phyloP scores from a whole-genome alignment of 2,888 invertebrate species.

The Sthenelais limicola region DNA sequence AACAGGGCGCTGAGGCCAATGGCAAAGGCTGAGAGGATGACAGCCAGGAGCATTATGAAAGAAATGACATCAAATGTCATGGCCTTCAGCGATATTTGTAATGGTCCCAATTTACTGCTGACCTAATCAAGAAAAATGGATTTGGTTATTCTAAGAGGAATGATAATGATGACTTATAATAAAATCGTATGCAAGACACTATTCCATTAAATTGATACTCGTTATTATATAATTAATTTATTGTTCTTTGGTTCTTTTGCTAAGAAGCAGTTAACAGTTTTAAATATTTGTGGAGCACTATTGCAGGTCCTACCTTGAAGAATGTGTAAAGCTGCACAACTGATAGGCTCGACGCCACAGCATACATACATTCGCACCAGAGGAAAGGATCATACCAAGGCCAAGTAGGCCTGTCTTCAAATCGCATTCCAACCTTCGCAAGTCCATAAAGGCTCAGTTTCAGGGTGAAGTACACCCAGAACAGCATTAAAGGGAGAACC shows the following conservation, averaged over 20 bases:
- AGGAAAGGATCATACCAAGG: constrained; percentile 1
- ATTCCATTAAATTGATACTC: no score
- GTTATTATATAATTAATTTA: no score
- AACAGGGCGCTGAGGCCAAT: constrained; percentile 21
- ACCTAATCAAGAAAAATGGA: constrained; percentile 2
- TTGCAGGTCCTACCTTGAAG: constrained; percentile 26
- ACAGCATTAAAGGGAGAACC: background rate
- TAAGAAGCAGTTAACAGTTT: background rate
- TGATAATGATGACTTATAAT: no score
- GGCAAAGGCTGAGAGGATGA: constrained; percentile 35
- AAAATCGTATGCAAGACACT: no score
- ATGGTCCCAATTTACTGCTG: constrained; percentile 35
- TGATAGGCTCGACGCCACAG: constrained; percentile 20
- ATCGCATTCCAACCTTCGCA: background rate
- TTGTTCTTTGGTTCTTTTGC: background rate
- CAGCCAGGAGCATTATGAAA: constrained; percentile 26
- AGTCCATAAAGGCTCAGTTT: background rate
- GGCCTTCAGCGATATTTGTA: constrained; percentile 41
- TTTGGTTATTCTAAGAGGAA: background rate
- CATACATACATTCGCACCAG: constrained; percentile 22
- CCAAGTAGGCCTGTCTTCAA: background rate
- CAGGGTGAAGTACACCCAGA: constrained; percentile 26
- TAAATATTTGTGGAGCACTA: background rate
- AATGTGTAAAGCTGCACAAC: constrained; percentile 17
- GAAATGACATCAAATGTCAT: constrained; percentile 30